Percentiles rank a stretch among this genome's conserved stretches.
phyloP scores from a whole-genome alignment of 2,888 invertebrate species.

The Diogma glabrata region DNA sequence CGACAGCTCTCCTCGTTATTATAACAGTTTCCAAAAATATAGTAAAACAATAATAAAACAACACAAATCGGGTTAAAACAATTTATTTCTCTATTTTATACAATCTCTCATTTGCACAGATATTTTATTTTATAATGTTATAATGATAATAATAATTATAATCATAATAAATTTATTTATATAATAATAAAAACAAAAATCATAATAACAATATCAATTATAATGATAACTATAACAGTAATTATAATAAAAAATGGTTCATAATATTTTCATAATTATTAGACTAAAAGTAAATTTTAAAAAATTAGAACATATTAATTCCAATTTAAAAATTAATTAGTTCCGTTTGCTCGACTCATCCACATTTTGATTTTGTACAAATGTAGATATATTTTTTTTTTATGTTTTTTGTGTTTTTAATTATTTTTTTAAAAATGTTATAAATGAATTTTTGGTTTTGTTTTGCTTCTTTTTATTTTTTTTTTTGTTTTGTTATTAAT shows the following conservation, averaged over 20 bases:
- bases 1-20: too few species aligned
- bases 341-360: slow-evolving; percentile 7
- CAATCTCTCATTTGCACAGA: slow-evolving; percentile 2
- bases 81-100: slow-evolving; percentile 10
- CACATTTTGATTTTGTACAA: background rate
- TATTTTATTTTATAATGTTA: slow-evolving; percentile 6
- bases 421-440: slow-evolving; percentile 1
- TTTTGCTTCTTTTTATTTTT: background rate
- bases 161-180: slow-evolving; percentile 4
- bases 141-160: slow-evolving; percentile 6
- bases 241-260: slow-evolving; percentile 6
- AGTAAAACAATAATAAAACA: too few species aligned
- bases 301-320: too few species aligned
- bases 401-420: background rate
- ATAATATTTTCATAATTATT: slow-evolving; percentile 5
- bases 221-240: slow-evolving; percentile 3
- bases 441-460: slow-evolving; percentile 2
- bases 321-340: slow-evolving; percentile 1
- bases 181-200: background rate
- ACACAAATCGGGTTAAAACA: slow-evolving; percentile 5
- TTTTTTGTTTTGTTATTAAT: background rate
- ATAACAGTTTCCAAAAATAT: too few species aligned
- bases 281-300: too few species aligned
- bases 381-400: background rate
- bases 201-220: slow-evolving; percentile 2